Base-by-base conservation (phyloP, 2,888 invertebrate species). In the Tetragonula carbonaria region DNA sequence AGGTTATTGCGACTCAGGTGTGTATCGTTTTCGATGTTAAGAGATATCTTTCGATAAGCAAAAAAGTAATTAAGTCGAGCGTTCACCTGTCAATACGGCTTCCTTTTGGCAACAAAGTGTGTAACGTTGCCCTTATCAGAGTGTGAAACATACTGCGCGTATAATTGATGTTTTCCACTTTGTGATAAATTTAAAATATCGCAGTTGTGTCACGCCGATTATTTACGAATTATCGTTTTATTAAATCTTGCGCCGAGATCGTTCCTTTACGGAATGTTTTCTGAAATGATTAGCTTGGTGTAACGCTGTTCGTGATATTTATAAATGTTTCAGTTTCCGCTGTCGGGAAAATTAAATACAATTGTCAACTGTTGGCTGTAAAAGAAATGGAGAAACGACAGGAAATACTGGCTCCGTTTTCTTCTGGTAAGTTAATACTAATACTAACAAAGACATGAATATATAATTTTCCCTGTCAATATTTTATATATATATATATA, bases 321-420 rank as follows among this genome's bases (percentile, higher is more conserved):
- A 72, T 51, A 73, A 87, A 78, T 83, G 78, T 87, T 86, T 80
- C 84, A 86, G 85, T 79, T 76, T 74, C 78, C 75, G 65, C n/a
- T 74, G 53, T 74, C 63, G 53, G 73, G 67, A 74, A 75, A 78
- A 55, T 75, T 76, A 68, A 81, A 76, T 71, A 45, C 45, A 73
- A 75, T 81, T 68, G 55, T 74, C 59, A 67, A 71, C 55, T 71
- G n/a, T 76, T 62, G 63, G 74, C 73, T 66, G 72, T 45, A 59
- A 76, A 71, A 71, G 78, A 80, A 74, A 94, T 94, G 94, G 94
- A 94, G 83, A 94, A 93, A 90, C 92, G 92, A 71, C 93, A 92
- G 82, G 94, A 93, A 89, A 92, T 91, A 87, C 88, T 92, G 73
- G 92, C 93, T 84, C 94, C 93, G 76, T 93, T 94, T 89, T 94